phyloP scores from a whole-genome alignment of 2,113 vertebrate species.

The Typhlomys cinereus region DNA sequence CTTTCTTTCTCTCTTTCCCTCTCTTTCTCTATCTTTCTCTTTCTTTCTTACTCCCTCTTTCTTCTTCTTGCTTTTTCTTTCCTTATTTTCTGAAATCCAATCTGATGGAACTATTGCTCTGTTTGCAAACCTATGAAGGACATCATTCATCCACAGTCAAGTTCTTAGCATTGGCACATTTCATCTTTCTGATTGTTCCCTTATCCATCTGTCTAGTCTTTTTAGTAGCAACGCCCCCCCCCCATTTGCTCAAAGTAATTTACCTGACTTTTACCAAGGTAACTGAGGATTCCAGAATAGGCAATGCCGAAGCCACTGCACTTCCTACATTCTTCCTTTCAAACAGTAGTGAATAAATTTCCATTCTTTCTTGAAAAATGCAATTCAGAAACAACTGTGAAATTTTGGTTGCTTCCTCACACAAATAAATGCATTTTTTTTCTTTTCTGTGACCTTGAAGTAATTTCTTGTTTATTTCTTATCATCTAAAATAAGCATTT shows the following conservation, averaged over 20 bases:
- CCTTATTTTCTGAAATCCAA: neutral
- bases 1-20: too few species aligned
- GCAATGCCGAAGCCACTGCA: neutral
- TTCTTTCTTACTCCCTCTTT: neutral
- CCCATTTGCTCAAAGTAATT: neutral
- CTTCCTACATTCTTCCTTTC: neutral
- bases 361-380: constrained; percentile 14
- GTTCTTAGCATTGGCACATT: neutral
- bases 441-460: neutral
- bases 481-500: neutral
- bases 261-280: too few species aligned
- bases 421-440: neutral
- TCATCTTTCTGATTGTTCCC: neutral
- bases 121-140: constrained; percentile 15
- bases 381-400: neutral
- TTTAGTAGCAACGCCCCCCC: neutral
- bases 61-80: neutral
- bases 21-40: too few species aligned
- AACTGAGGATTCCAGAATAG: neutral
- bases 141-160: neutral
- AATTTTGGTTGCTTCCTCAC: neutral
- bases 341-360: neutral
- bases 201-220: neutral
- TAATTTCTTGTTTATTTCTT: constrained; percentile 15
- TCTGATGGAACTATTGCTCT: constrained; percentile 5